phyloP scores from a whole-genome alignment of 2,113 vertebrate species.

The Crotalus helleri region DNA sequence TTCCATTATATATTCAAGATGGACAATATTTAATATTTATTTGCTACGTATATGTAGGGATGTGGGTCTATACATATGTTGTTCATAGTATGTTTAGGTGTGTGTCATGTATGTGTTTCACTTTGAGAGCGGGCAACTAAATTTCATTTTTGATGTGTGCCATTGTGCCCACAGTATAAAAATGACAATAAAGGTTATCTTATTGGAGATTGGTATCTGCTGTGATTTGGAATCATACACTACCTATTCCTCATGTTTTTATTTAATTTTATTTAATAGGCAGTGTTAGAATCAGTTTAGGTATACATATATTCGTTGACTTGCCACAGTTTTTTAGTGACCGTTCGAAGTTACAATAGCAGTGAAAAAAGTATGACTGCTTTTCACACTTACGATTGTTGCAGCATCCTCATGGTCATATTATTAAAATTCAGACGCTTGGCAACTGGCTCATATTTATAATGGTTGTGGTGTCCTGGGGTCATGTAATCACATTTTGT shows the following conservation, averaged over 20 bases:
- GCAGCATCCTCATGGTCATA: neutral
- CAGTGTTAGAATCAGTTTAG: neutral
- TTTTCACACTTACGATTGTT: neutral
- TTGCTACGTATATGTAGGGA: no score
- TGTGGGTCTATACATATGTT: no score
- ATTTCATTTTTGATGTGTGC: no score
- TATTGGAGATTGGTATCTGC: neutral
- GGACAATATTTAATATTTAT: no score
- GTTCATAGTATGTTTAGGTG: no score
- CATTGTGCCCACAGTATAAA: no score
- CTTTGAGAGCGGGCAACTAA: no score
- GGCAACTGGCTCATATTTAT: neutral
- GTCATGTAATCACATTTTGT: neutral
- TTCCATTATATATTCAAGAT: no score
- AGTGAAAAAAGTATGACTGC: neutral
- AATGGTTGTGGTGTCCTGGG: neutral
- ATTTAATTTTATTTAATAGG: neutral
- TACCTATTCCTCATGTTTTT: neutral
- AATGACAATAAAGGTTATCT: no score
- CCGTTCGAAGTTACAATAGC: neutral
- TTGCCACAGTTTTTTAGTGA: neutral
- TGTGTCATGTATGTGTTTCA: no score
- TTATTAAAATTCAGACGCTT: neutral
- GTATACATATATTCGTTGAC: neutral
- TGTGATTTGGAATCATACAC: neutral